Evolutionary conservation across 2,113 vertebrate genomes (phyloP).

Genomic region (Hemichromis elongatus): DNA sequence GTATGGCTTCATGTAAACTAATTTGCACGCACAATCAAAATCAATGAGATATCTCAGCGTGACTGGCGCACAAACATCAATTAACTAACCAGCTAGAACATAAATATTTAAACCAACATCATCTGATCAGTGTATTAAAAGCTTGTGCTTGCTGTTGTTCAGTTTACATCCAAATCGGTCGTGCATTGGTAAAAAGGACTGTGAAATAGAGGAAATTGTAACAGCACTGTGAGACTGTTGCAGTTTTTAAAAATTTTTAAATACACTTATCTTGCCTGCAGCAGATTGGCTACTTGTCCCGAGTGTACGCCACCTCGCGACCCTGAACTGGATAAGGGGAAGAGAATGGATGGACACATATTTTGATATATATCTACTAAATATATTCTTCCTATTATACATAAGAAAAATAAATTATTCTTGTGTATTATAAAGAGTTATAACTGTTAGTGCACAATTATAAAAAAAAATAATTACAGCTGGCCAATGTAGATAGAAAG

Average conservation of each 20-base stretch:
- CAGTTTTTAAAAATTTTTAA: rapidly evolving
- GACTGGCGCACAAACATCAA: not conserved
- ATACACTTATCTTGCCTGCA: not conserved
- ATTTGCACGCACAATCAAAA: not conserved
- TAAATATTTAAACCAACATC: not conserved
- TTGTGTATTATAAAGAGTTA: not conserved
- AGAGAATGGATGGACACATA: not conserved
- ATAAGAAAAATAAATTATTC: not conserved
- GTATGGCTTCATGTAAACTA: not conserved
- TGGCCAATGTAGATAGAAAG: not conserved
- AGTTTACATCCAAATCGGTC: not conserved
- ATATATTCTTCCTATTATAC: not conserved
- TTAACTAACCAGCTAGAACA: not conserved
- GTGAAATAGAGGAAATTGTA: not conserved
- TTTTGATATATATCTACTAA: not conserved
- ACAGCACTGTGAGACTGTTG: not conserved
- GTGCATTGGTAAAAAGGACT: not conserved
- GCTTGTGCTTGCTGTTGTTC: not conserved
- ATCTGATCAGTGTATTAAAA: not conserved
- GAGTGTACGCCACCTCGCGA: not conserved
- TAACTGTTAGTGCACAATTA: not conserved
- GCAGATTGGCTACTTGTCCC: not conserved
- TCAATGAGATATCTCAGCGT: not conserved
- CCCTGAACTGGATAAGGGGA: not conserved
- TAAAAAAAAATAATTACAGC: no score